These are phyloP conservation scores for Babyrousa celebensis DNA, from an alignment of 2,797 vertebrate species.

Conservation along the genomic window DNA sequence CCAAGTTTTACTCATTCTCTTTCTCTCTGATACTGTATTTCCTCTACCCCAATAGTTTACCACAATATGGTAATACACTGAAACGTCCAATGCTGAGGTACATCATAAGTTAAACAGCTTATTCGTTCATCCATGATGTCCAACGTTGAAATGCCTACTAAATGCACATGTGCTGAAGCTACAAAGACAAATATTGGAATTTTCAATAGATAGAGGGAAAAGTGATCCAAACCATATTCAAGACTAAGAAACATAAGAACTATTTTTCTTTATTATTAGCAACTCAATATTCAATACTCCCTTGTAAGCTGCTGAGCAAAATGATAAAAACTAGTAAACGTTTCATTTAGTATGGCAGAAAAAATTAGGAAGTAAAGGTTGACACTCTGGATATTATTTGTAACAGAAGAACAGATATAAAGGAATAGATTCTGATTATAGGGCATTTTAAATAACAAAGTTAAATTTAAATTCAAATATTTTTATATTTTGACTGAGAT, in stretches of 20 bases:
- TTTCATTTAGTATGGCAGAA: constrained; percentile 26
- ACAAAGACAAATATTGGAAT: constrained; percentile 12
- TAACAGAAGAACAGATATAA: constrained; percentile 44
- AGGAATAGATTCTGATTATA: constrained; percentile 10
- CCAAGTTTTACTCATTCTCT: constrained; percentile 8
- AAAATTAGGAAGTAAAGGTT: neutral
- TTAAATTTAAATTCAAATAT: constrained; percentile 61
- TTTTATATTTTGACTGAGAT: neutral
- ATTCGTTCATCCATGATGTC: constrained; percentile 12
- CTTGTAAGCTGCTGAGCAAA: constrained; percentile 47
- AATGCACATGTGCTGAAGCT: neutral
- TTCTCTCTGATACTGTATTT: neutral
- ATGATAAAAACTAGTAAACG: neutral
- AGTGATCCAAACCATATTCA: constrained; percentile 9
- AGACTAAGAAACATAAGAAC: neutral
- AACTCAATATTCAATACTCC: neutral
- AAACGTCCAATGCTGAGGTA: neutral
- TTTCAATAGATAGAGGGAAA: constrained; percentile 56
- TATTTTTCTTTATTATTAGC: constrained; percentile 11
- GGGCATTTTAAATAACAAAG: constrained; percentile 44
- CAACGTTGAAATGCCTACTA: neutral
- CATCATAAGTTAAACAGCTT: neutral
- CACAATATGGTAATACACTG: neutral
- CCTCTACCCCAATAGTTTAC: constrained; percentile 20
- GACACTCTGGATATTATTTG: neutral